These are phyloP conservation scores for Bufo bufo DNA, from an alignment of 2,113 vertebrate genomes.

Conservation along the genomic window DNA sequence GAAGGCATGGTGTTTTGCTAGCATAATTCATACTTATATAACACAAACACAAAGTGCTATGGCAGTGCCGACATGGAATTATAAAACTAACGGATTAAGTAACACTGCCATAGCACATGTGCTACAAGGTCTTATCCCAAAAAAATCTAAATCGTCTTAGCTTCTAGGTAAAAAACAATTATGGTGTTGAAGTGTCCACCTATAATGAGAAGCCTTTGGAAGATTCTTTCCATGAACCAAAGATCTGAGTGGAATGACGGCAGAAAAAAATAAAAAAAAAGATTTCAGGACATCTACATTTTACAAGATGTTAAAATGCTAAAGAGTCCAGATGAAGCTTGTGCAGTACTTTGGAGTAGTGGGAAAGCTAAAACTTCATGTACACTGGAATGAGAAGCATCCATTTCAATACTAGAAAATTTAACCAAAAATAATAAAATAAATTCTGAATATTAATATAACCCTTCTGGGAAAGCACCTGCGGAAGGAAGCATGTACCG, in stretches of 20 bases:
- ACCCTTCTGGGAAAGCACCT: conserved; percentile 25
- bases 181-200: neutral
- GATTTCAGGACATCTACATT: neutral
- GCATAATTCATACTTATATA: neutral
- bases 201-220: neutral
- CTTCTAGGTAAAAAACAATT: neutral
- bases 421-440: neutral
- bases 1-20: neutral
- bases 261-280: neutral
- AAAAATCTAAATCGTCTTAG: neutral
- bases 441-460: conserved; percentile 5
- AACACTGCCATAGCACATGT: neutral
- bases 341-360: neutral
- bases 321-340: neutral
- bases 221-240: neutral
- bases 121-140: neutral
- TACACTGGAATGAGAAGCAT: conserved; percentile 6
- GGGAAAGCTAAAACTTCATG: conserved; percentile 5
- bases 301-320: neutral
- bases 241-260: neutral
- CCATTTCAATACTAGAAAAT: neutral
- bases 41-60: neutral
- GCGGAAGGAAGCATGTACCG: neutral
- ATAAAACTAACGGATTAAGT: neutral
- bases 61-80: neutral